A percentile compares a stretch with the other conserved stretches of the same genome.
Evolutionary conservation across 2,888 invertebrate species (phyloP).

Genomic region (Cosmopolites sordidus): DNA sequence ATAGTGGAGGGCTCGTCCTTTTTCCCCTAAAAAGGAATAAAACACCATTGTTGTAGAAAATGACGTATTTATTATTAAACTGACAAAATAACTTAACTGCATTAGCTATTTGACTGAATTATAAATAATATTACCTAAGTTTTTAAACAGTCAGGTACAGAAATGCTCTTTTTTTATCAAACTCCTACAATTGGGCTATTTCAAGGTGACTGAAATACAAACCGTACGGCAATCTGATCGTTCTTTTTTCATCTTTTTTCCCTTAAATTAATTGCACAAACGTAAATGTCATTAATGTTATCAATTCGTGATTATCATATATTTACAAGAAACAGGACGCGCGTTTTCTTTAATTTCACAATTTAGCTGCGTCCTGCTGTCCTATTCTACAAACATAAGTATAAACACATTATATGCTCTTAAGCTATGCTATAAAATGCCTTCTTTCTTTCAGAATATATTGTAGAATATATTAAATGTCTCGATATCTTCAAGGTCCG

Average conservation of each 20-base stretch:
- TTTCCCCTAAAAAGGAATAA: too few species aligned
- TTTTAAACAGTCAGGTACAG: slow-evolving; percentile 19
- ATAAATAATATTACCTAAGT: slow-evolving; percentile 14
- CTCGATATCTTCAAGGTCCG: too few species aligned
- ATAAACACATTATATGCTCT: not conserved
- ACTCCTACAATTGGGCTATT: too few species aligned
- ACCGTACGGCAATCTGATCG: too few species aligned
- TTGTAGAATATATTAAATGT: too few species aligned
- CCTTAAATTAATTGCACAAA: not conserved
- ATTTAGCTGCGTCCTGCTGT: not conserved
- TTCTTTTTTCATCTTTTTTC: too few species aligned
- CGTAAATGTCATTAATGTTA: not conserved
- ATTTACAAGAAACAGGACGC: not conserved
- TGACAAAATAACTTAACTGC: slow-evolving; percentile 15
- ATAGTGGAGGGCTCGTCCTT: too few species aligned
- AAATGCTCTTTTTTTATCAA: not conserved
- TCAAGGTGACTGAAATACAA: too few species aligned
- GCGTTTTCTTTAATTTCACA: not conserved
- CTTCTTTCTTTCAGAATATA: not conserved
- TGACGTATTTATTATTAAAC: slow-evolving; percentile 12
- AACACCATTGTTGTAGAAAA: slow-evolving; percentile 6
- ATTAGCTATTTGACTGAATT: slow-evolving; percentile 12
- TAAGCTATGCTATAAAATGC: not conserved
- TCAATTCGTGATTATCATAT: not conserved
- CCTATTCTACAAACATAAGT: not conserved